Conservation (phyloP, 2,888 invertebrate genomes). For the Nomada lathburiana region DNA sequence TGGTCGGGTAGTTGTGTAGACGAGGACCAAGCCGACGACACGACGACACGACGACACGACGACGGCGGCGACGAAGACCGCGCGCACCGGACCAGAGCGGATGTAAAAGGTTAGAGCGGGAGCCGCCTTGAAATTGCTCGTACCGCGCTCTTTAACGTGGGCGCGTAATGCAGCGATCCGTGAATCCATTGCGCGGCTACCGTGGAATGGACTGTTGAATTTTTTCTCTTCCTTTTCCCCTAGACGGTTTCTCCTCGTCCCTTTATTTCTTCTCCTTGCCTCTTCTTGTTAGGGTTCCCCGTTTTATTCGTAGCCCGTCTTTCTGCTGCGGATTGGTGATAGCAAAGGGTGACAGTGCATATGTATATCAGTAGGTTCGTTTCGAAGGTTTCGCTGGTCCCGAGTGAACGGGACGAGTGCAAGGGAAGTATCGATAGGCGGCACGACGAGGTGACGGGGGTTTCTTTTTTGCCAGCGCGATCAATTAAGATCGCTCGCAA, state of each 20-base stretch:
- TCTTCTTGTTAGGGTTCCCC: background rate
- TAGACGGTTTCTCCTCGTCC: slow-evolving; percentile 6
- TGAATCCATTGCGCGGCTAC: slow-evolving; percentile 63
- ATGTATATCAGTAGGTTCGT: background rate
- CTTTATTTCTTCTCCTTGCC: background rate
- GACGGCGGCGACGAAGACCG: slow-evolving; percentile 35
- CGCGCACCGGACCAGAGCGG: slow-evolving; percentile 62
- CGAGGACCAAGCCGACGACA: background rate
- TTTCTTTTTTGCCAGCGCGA: slow-evolving; percentile 23
- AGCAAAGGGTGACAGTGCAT: too few species aligned
- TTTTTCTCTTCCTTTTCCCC: slow-evolving; percentile 24
- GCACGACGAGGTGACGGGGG: slow-evolving; percentile 22
- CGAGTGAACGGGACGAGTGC: background rate
- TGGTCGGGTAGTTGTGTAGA: background rate
- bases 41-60: background rate
- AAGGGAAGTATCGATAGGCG: slow-evolving; percentile 1
- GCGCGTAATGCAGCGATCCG: slow-evolving; percentile 64
- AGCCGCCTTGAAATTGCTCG: slow-evolving; percentile 69
- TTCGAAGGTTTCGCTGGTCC: background rate
- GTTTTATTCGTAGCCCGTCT: background rate
- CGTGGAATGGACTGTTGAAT: slow-evolving; percentile 55
- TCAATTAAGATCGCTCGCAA: slow-evolving; percentile 42
- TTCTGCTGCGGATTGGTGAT: background rate
- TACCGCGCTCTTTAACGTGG: slow-evolving; percentile 63
- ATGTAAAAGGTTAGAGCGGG: slow-evolving; percentile 71